Evolutionary conservation across 2,888 invertebrate species (phyloP).

Genomic region (Trypoxylon attenuatum): DNA sequence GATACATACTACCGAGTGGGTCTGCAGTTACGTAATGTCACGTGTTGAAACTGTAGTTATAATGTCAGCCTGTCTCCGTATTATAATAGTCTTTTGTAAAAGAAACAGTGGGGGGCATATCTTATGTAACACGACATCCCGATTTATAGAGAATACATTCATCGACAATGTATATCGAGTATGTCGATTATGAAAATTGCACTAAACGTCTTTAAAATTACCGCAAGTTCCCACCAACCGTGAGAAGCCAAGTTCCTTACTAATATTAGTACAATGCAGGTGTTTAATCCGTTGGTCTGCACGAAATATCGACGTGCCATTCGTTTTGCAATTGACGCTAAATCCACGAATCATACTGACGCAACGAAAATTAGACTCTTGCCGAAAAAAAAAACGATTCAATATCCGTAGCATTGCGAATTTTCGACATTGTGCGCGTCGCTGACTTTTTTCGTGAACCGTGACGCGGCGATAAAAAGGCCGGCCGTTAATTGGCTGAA

Average conservation of each 20-base stretch:
- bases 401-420: no score
- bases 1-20: neutral
- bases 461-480: constrained; percentile 52
- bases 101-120: neutral
- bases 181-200: no score
- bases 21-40: constrained; percentile 1
- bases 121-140: neutral
- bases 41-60: constrained; percentile 8
- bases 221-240: no score
- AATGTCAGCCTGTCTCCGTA: constrained; percentile 4
- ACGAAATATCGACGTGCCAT: no score
- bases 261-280: no score
- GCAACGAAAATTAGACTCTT: no score
- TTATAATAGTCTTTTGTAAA: constrained; percentile 18
- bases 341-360: no score
- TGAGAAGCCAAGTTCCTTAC: no score
- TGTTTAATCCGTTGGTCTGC: no score
- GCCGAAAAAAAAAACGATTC: neutral
- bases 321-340: no score
- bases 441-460: constrained; percentile 52
- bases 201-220: no score
- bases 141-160: neutral
- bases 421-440: no score
- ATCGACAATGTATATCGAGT: neutral
- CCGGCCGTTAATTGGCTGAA: constrained; percentile 47